phyloP scores from a whole-genome alignment of 2,113 vertebrate species.

The Acanthisitta chloris region DNA sequence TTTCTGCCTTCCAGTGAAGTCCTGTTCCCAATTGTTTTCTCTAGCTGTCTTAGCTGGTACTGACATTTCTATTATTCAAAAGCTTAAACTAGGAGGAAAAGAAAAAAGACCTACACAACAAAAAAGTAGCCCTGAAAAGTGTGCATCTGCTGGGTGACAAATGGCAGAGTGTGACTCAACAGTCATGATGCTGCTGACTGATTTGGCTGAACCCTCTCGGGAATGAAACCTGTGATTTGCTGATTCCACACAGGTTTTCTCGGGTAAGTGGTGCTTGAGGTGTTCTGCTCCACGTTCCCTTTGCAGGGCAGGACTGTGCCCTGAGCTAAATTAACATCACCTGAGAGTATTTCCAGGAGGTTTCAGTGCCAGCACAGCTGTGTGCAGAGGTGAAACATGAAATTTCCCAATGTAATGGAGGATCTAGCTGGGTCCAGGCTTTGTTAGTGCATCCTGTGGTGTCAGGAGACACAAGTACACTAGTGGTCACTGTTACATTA shows the following conservation, averaged over 20 bases:
- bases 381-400: not conserved
- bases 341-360: not conserved
- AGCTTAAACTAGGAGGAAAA: not conserved
- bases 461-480: not conserved
- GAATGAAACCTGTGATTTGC: not conserved
- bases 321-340: not conserved
- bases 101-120: rapidly evolving
- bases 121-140: not conserved
- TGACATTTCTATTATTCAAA: not conserved
- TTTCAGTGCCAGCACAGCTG: not conserved
- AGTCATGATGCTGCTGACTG: not conserved
- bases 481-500: not conserved
- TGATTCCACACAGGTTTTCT: not conserved
- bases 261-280: not conserved
- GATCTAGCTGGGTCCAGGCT: not conserved
- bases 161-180: not conserved
- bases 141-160: not conserved
- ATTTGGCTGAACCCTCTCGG: not conserved
- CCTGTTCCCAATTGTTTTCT: not conserved
- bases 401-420: not conserved
- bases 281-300: not conserved
- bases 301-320: not conserved
- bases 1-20: not conserved
- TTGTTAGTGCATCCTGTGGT: not conserved
- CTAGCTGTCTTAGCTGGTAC: not conserved